A percentile compares a stretch with the other conserved stretches of the same genome.
Conservation (phyloP, 2,797 vertebrate species). For the Enteromius treurensis region DNA sequence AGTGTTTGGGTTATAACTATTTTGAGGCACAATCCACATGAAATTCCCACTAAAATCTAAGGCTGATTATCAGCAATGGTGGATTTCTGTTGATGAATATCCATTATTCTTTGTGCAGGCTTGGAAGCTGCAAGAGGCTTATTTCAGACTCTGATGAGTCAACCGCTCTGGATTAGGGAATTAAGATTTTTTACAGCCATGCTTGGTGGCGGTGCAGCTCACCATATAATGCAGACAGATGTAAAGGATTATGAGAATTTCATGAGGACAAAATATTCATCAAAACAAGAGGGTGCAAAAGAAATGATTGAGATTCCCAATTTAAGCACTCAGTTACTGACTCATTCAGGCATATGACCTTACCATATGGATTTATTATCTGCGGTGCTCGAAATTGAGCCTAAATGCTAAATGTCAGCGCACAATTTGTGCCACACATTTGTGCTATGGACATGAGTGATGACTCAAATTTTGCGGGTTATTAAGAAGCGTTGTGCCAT, state of each 20-base stretch:
- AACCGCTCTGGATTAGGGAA: slow-evolving; percentile 73
- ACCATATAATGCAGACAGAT: slow-evolving; percentile 67
- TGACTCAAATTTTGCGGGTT: not conserved
- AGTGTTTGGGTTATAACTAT: slow-evolving; percentile 57
- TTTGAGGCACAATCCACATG: slow-evolving; percentile 58
- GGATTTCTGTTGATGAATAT: slow-evolving; percentile 72
- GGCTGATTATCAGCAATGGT: slow-evolving; percentile 64
- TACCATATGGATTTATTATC: not conserved
- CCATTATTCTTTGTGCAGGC: slow-evolving; percentile 66
- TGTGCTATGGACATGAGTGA: not conserved
- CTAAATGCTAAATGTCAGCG: not conserved
- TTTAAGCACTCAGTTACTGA: slow-evolving; percentile 47
- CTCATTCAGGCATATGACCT: not conserved
- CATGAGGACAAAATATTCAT: slow-evolving; percentile 45
- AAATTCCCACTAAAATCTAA: slow-evolving; percentile 58
- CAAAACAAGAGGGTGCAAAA: slow-evolving; percentile 11
- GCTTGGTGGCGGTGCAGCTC: slow-evolving; percentile 68
- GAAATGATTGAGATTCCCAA: slow-evolving; percentile 11
- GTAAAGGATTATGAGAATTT: slow-evolving; percentile 70
- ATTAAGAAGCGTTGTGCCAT: not conserved
- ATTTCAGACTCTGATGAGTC: slow-evolving; percentile 77
- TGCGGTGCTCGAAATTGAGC: not conserved
- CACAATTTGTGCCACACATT: not conserved
- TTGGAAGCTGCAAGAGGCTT: slow-evolving; percentile 61
- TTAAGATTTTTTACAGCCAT: slow-evolving; percentile 65